Conservation (phyloP, 1,140 invertebrate genomes). For the Leptoteleia sp. region DNA sequence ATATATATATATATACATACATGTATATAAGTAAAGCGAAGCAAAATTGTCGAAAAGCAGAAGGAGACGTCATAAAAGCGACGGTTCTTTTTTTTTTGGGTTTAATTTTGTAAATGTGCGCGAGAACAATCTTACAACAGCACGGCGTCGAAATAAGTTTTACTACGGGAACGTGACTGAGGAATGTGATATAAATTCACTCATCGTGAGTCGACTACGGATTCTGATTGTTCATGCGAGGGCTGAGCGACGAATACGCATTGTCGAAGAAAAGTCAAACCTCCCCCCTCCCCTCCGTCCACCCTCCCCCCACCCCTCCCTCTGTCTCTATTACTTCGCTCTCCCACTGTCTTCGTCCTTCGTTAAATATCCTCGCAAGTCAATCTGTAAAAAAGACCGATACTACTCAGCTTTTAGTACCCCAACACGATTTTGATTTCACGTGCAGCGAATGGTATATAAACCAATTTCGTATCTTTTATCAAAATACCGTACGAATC, state of each 20-base stretch:
- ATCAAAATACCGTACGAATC: slow-evolving; percentile 42
- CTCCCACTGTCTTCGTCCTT: slow-evolving; percentile 15
- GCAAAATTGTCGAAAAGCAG: slow-evolving; percentile 35
- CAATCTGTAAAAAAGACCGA: slow-evolving; percentile 51
- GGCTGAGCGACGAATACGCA: slow-evolving; percentile 44
- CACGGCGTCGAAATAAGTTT: slow-evolving; percentile 48
- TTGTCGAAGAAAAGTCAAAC: slow-evolving; percentile 51
- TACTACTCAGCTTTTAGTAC: slow-evolving; percentile 48
- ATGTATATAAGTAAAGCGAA: slow-evolving; percentile 15
- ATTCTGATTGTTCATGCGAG: slow-evolving; percentile 59
- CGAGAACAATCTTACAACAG: slow-evolving; percentile 48
- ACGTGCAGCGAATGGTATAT: slow-evolving; percentile 48
- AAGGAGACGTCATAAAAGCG: slow-evolving; percentile 39
- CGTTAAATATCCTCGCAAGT: slow-evolving; percentile 44
- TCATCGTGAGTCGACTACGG: slow-evolving; percentile 60
- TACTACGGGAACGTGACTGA: slow-evolving; percentile 56
- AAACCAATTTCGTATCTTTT: slow-evolving; percentile 58
- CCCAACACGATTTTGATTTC: slow-evolving; percentile 58
- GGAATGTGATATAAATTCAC: slow-evolving; percentile 64
- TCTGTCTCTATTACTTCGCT: not conserved
- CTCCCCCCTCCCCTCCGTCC: slow-evolving; percentile 2
- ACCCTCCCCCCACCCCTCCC: too few relatives aligned
- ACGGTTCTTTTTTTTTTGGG: slow-evolving; percentile 38
- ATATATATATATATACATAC: too few relatives aligned
- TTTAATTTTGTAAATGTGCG: slow-evolving; percentile 45